Base-by-base conservation (phyloP, 2,797 vertebrate species). In the Rousettus madagascariensis region DNA sequence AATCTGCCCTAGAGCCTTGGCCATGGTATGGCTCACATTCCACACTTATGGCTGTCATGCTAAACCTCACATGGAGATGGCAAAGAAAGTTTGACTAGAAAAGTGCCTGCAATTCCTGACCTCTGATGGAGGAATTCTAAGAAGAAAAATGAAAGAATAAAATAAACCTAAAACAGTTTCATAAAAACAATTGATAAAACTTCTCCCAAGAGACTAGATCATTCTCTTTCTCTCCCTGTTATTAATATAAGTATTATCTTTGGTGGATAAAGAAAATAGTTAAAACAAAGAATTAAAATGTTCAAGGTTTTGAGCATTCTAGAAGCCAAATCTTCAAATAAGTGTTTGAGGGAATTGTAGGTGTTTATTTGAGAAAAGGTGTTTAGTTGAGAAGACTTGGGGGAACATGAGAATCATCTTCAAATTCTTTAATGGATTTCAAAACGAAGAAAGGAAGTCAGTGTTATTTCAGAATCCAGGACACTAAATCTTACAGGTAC, bases 111-210 rank as follows among this genome's bases (percentile, higher is more conserved):
- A 72, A 78, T 83, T 69, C 16, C 61, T 17, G 4, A 46, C 71
- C 15, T 11, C 85, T 80, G 10, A 43, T 65, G 26, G 20, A 30
- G 16, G 13, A 80, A 85, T 91, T 72, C 85, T 71, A 85, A 85
- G 83, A 17, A 79, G 66, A 82, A 95, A 95, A 79, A 41, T 68
- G 15, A 38, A 75, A 72, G 16, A 55, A 3, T 53, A 33, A 95
- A 93, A 68, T 85, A 74, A 90, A 53, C 17, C 22, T 49, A 46
- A 88, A 66, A 36, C 8, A 65, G 4, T 36, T 68, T 91, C 89
- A 49, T 91, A 30, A 84, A 95, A 96, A 71, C 9, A 86, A 79
- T 90, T 86, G 46, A 86, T 83, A 78, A 91, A 89, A 72, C n/a
- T 79, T 92, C 8, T 84, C 65, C n/a, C 49, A 63, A 68, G 69